Evolutionary conservation across 2,797 vertebrate genomes (phyloP).

Genomic region (Catamblyrhynchus diadema): DNA sequence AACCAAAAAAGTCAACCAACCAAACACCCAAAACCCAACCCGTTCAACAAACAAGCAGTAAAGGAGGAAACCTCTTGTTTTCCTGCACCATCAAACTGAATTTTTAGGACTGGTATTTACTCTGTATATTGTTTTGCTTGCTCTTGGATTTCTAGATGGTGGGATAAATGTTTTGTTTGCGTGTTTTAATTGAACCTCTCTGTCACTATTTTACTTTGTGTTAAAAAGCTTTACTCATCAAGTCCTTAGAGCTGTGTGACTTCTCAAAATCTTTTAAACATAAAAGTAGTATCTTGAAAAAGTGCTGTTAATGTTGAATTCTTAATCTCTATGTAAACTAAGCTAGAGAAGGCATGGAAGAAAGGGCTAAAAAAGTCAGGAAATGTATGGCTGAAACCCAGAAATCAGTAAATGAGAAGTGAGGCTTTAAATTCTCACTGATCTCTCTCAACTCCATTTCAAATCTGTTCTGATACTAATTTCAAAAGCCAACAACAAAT

Average conservation of each 20-base stretch:
- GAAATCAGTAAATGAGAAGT: constrained; percentile 21
- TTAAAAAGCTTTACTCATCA: constrained; percentile 17
- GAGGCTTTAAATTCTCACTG: constrained; percentile 36
- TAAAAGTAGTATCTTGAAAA: neutral
- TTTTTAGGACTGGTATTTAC: neutral
- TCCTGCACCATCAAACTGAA: neutral
- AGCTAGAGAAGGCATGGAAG: neutral
- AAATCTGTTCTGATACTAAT: neutral
- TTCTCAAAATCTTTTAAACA: constrained; percentile 49
- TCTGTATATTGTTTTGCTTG: neutral
- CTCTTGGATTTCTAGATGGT: neutral
- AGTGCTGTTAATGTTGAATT: neutral
- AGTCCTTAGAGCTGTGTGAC: neutral
- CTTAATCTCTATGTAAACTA: constrained; percentile 50
- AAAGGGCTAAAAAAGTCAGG: constrained; percentile 9
- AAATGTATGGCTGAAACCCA: constrained; percentile 22
- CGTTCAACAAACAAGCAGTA: neutral
- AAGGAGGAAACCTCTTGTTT: neutral
- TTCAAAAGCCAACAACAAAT: neutral
- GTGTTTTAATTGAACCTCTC: constrained; percentile 24
- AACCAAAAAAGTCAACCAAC: neutral
- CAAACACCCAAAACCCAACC: neutral
- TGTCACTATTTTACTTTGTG: constrained; percentile 5
- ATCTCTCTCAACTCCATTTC: neutral
- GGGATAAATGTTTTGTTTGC: neutral